phyloP scores from a whole-genome alignment of 2,888 invertebrate genomes.

The Mesorhabditis sp. region DNA sequence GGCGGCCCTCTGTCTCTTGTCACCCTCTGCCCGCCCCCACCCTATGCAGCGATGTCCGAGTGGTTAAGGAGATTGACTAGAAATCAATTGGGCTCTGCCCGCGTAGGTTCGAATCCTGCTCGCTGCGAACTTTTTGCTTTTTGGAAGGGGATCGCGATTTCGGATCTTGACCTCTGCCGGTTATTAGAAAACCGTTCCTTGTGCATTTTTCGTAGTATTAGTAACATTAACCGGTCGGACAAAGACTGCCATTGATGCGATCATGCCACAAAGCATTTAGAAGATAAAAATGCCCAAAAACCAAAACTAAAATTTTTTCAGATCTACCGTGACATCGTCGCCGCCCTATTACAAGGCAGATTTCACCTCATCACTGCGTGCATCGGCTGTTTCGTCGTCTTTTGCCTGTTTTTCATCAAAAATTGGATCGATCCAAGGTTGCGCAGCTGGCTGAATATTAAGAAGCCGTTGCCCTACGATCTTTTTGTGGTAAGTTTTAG shows the following conservation, averaged over 20 bases:
- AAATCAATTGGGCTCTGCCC: conserved; percentile 52
- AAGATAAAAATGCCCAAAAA: no score
- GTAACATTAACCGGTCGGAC: no score
- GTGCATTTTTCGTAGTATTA: no score
- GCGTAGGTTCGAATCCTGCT: conserved; percentile 54
- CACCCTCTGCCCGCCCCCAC: no score
- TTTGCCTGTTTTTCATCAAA: not conserved
- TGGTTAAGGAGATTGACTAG: conserved; percentile 50
- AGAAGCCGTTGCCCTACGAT: not conserved
- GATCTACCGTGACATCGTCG: not conserved
- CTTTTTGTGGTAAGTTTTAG: not conserved
- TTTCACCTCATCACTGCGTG: not conserved
- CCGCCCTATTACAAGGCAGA: not conserved
- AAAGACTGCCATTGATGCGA: no score
- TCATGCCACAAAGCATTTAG: no score
- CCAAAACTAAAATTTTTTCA: not conserved
- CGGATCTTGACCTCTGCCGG: no score
- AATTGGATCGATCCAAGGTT: not conserved
- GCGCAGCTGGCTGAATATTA: not conserved
- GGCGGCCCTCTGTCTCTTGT: no score
- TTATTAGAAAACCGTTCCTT: no score
- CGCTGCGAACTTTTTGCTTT: conserved; percentile 30
- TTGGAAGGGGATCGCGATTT: no score
- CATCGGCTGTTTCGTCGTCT: not conserved
- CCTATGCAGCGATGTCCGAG: conserved; percentile 30